Evolutionary conservation across 2,113 vertebrate genomes (phyloP), one percentile per base, ranked within the genome.

Genomic region (Cinclus mexicanus): DNA sequence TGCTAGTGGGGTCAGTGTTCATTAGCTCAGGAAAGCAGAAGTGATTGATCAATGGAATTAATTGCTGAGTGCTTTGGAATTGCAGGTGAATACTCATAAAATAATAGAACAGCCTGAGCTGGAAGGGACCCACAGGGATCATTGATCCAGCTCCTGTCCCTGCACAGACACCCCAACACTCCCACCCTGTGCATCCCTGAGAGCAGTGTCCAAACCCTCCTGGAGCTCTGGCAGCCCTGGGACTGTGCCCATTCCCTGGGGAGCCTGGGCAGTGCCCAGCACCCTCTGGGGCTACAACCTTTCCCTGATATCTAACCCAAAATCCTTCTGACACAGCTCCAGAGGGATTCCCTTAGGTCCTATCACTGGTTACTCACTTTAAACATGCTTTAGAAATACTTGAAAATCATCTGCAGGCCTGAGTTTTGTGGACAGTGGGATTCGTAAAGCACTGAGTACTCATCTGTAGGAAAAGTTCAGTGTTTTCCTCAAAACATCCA

Each of bases 181-280:
- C 22, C 21, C 35, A 31, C 1, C 29, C 35, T 47, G 39, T 4
- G 14, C 56, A 61, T 64, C n/a, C 47, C 55, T 76, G 20, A 5
- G 7, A 47, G 41, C 0, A 0, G 1, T 56, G 10, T 63, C 29
- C 31, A 49, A 63, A 37, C 0, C 0, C 20, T 75, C 13, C 78
- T 25, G 10, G 53, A 13, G 24, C 39, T 81, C 37, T 39, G 33
- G 2, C 56, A 52, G 9, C 12, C 15, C 37, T 0, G 0, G 37
- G 12, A 3, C 26, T 0, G 1, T 81, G 52, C 1, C 60, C 39
- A 39, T 57, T 75, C 28, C 53, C 33, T 59, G 14, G 64, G 19
- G 55, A 77, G 26, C 33, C 33, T 69, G 28, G 2, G 1, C 46
- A 60, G 39, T 46, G 39, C 60, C 52, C 9, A 39, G 12, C 28